Conservation (phyloP, 2,113 vertebrate genomes). For the Oriolus oriolus region DNA sequence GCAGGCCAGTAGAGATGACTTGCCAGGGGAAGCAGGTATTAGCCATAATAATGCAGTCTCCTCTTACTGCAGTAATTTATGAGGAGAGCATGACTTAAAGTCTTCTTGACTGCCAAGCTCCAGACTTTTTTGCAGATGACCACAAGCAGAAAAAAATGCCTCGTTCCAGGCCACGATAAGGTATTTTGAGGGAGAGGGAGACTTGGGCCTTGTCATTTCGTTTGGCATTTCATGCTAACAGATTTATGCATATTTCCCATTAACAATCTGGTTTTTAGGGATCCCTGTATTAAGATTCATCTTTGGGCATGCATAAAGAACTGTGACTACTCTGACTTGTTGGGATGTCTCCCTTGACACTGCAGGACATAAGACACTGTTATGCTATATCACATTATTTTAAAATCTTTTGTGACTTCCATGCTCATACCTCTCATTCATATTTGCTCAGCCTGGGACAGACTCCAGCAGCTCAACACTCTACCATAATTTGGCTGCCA, state of each 20-base stretch:
- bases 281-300: not conserved
- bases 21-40: not conserved
- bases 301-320: not conserved
- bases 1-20: not conserved
- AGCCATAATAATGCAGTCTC: not conserved
- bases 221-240: not conserved
- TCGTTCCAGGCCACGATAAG: fast-evolving
- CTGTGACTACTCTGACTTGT: not conserved
- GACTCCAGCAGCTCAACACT: not conserved
- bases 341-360: not conserved
- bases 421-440: slow-evolving; percentile 16
- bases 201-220: not conserved
- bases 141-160: not conserved
- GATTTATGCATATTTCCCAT: not conserved
- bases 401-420: not conserved
- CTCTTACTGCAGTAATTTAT: not conserved
- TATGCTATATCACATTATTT: not conserved
- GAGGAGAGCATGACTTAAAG: not conserved
- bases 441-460: not conserved
- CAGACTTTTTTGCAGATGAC: not conserved
- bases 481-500: not conserved
- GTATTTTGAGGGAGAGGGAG: not conserved
- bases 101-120: not conserved
- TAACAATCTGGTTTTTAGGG: not conserved
- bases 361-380: not conserved